Percentiles rank a stretch among this genome's conserved stretches.
phyloP scores from a whole-genome alignment of 2,797 vertebrate genomes.

The Brachyrhaphis roseni region DNA sequence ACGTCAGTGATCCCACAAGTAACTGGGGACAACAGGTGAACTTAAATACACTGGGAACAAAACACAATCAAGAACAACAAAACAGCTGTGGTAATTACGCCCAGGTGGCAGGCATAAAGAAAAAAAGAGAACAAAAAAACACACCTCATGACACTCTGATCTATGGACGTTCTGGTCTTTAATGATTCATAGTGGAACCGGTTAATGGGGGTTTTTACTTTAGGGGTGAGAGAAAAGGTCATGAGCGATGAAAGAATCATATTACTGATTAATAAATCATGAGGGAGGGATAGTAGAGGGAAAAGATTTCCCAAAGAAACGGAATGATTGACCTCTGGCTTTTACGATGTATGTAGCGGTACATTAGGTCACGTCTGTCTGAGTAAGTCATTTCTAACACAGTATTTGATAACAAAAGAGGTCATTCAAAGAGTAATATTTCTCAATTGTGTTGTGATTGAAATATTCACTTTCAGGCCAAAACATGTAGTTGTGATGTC shows the following conservation, averaged over 20 bases:
- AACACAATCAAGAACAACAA: no score
- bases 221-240: conserved; percentile 34
- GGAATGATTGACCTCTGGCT: conserved; percentile 33
- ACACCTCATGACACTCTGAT: neutral
- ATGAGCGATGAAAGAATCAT: conserved; percentile 58
- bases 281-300: neutral
- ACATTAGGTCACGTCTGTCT: neutral
- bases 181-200: conserved; percentile 43
- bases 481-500: no score
- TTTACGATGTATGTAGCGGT: conserved; percentile 22
- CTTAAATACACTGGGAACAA: no score
- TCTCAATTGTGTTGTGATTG: neutral
- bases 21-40: no score
- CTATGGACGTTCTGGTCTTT: conserved; percentile 5
- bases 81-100: no score
- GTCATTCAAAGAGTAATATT: neutral
- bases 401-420: neutral
- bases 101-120: no score
- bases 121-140: no score
- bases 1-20: no score
- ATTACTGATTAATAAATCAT: conserved; percentile 64
- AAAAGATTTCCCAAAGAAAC: conserved; percentile 20
- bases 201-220: conserved; percentile 31
- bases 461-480: no score
- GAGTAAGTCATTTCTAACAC: neutral